Conservation (phyloP, 2,797 vertebrate species). For the Malurus leucopterus region DNA sequence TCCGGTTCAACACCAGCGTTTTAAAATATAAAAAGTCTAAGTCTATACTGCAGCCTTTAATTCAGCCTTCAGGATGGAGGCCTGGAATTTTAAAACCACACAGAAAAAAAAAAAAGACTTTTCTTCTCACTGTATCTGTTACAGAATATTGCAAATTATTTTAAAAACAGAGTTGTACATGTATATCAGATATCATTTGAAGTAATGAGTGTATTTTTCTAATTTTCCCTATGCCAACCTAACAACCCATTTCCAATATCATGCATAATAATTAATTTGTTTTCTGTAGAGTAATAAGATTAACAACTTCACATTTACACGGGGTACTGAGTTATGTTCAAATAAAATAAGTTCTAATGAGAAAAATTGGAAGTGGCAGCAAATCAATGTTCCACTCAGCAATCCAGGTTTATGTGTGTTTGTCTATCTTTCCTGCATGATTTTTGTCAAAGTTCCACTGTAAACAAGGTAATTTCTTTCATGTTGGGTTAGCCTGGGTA, state of each 20-base stretch:
- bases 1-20: neutral
- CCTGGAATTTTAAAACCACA: neutral
- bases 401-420: conserved; percentile 70
- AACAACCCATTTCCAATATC: conserved; percentile 74
- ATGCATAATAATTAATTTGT: conserved; percentile 81
- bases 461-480: conserved; percentile 75
- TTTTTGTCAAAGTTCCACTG: conserved; percentile 73
- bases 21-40: neutral
- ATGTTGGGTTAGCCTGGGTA: conserved; percentile 74
- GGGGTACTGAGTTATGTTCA: conserved; percentile 75
- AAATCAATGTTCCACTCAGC: conserved; percentile 72
- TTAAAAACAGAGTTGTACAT: conserved; percentile 60
- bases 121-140: conserved; percentile 49
- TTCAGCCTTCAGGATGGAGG: neutral
- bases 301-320: conserved; percentile 74
- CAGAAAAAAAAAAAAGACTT: neutral
- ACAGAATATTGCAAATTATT: conserved; percentile 48
- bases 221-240: conserved; percentile 69
- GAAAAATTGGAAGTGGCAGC: conserved; percentile 73
- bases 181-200: conserved; percentile 72
- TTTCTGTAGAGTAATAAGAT: conserved; percentile 79
- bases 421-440: conserved; percentile 65
- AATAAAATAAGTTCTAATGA: conserved; percentile 80
- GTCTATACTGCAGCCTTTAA: neutral
- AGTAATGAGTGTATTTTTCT: conserved; percentile 74